Base-by-base conservation (phyloP, 2,113 vertebrate genomes). In the Neodon shergylaensis region DNA sequence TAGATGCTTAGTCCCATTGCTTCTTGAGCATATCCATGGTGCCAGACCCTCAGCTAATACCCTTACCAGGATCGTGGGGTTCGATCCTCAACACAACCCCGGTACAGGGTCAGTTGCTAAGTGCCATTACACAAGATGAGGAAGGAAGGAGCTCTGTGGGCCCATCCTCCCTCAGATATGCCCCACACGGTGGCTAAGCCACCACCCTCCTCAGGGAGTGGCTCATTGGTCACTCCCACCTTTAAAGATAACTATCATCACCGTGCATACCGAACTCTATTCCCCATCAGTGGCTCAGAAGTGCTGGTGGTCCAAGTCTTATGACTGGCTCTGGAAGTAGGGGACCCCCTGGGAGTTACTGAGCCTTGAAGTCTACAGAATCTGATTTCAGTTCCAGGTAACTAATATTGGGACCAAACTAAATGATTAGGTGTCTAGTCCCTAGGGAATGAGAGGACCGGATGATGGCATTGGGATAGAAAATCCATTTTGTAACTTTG, bases 131-230 rank as follows among this genome's bases (percentile, higher is more conserved):
- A 49, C 2, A 1, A 88, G 93, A 97, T 91, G 82, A 94, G 73
- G 88, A 91, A 93, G 95, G 74, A 94, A 87, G 79, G 54, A 36
- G 84, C 49, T 86, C 52, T 54, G 39, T 44, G 7, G 73, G 42
- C 49, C 88, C 5, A 42, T 61, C 61, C 31, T 88, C 44, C 79
- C 54, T 26, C 24, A 42, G 72, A 91, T 39, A 39, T 22, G 44
- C 39, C 63, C 74, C 68, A 42, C 3, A 0, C 19, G 1, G 39
- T 72, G 66, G 61, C 90, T 54, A 58, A 91, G 91, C 87, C 7
- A 36, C 52, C 70, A 28, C 44, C 65, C 19, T 58, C 42, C 72
- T 92, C 26, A 42, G 39, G 13, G 61, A 76, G 61, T 42, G 47
- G 81, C 2, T 24, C 17, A 0, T 21, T 17, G 54, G 11, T 33